Percentiles rank a stretch among this genome's conserved stretches.
Conservation (phyloP, 2,888 invertebrate species). For the Acanthacorydalis orientalis region DNA sequence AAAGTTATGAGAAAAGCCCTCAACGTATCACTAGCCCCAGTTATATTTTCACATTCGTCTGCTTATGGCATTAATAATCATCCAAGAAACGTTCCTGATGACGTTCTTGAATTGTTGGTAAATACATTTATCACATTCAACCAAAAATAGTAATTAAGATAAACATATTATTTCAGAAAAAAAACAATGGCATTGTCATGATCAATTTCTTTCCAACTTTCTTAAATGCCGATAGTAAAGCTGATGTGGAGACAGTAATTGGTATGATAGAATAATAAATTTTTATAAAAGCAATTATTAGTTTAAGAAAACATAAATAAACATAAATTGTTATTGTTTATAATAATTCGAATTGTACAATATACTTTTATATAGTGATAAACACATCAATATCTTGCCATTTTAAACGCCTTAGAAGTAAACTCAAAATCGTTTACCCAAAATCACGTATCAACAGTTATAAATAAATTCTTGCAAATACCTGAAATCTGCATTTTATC, state of each 20-base stretch:
- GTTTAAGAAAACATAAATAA: no score
- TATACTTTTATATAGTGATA: no score
- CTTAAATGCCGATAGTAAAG: slow-evolving; percentile 30
- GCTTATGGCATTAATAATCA: slow-evolving; percentile 32
- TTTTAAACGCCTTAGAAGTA: no score
- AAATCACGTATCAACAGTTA: no score
- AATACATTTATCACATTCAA: slow-evolving; percentile 13
- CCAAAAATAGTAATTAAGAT: not conserved
- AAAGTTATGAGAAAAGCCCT: slow-evolving; percentile 38
- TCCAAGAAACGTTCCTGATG: slow-evolving; percentile 40
- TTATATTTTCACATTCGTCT: slow-evolving; percentile 44
- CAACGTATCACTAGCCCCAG: slow-evolving; percentile 31
- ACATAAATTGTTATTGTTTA: no score
- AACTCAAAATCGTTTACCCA: no score
- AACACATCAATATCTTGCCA: no score
- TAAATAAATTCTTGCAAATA: no score
- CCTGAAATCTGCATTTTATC: no score
- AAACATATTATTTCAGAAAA: slow-evolving; percentile 28
- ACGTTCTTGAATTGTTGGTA: slow-evolving; percentile 32
- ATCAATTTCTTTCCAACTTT: slow-evolving; percentile 53
- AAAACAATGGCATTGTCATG: slow-evolving; percentile 56
- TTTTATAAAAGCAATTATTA: no score
- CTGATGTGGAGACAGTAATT: slow-evolving; percentile 47
- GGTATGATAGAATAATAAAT: slow-evolving; percentile 28
- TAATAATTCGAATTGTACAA: no score